Evolutionary conservation across 30 jellyfish, hydroid and myxozoan genomes (phyloP), one percentile per base, ranked within the genome.

Genomic region (Aurelia aurita complex sp. Pacific): DNA sequence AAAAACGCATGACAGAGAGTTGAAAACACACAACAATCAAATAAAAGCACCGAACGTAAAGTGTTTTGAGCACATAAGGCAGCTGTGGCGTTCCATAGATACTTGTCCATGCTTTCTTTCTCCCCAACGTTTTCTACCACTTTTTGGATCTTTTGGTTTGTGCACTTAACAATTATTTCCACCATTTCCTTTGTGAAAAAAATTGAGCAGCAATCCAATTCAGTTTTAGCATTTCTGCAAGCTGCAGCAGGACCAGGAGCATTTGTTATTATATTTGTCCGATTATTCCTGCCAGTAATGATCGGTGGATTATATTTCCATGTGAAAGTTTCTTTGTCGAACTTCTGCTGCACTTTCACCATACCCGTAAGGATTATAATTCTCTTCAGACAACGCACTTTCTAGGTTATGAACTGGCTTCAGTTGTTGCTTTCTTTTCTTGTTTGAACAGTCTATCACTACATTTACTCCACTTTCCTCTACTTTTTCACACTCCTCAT

Each of bases 191-290:
- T 61, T 10, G 69, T 61, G 29, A 61, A 61, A 61, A 61, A 61
- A 5, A 6, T 16, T 61, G 69, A 10, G 12, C 69, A 61, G 69
- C 69, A 61, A 61, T 61, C 69, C 69, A 61, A 61, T 6, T 61
- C 69, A 1, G 69, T 61, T 61, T 61, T 61, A 13, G 69, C 69
- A 61, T 61, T 10, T 68, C 29, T 40, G 78, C 54, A n/a, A 7
- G 78, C 78, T 8, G 54, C 59, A 32, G 54, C 18, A 32, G 78
- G 78, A 13, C 78, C 51, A 10, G 42, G 59, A 68, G 78, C 51
- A 68, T 32, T 68, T 18, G 29, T 68, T 11, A 68, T 68, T 3
- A 68, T 40, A 10, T 68, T 68, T 34, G 59, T 64, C 51, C 59
- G 29, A 68, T 68, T 68, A 34, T 68, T 34, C 14, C 78, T 68